These are phyloP conservation scores for Heliconius congener DNA, from an alignment of 1,140 invertebrate species.

Conservation along the genomic window DNA sequence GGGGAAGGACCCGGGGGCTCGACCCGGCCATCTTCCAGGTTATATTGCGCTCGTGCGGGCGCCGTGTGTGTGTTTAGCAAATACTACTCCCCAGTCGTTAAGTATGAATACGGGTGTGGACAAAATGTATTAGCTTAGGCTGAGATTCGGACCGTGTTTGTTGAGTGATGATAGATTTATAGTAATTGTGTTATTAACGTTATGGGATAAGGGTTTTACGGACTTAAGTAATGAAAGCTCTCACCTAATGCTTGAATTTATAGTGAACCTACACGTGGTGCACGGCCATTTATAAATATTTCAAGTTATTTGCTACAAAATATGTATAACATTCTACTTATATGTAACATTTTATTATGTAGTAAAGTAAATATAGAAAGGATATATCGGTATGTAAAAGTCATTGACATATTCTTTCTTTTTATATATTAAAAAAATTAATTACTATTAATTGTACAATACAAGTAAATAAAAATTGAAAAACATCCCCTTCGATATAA, in stretches of 20 bases:
- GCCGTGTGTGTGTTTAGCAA: constrained; percentile 76
- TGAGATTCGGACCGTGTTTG: constrained; percentile 80
- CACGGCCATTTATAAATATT: constrained; percentile 43
- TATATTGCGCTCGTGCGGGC: constrained; percentile 78
- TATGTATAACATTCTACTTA: not conserved
- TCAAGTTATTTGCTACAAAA: constrained; percentile 18
- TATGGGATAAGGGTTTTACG: constrained; percentile 81
- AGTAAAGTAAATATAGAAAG: not conserved
- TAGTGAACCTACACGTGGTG: constrained; percentile 70
- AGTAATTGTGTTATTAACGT: constrained; percentile 82
- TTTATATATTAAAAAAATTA: too few species aligned
- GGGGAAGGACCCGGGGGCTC: constrained; percentile 70
- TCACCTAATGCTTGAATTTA: constrained; percentile 77
- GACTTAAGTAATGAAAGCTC: constrained; percentile 79
- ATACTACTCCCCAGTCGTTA: constrained; percentile 78
- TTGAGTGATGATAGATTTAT: constrained; percentile 80
- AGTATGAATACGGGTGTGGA: constrained; percentile 80
- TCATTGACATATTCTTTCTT: too few species aligned
- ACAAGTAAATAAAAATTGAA: too few species aligned
- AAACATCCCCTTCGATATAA: not conserved
- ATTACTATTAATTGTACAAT: too few species aligned
- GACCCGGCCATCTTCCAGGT: constrained; percentile 76
- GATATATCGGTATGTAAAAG: not conserved
- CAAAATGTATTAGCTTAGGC: constrained; percentile 81
- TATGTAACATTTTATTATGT: not conserved